Evolutionary conservation across 2,888 invertebrate genomes (phyloP), one percentile per base, ranked within the genome.

Genomic region (Diarsia brunnea): DNA sequence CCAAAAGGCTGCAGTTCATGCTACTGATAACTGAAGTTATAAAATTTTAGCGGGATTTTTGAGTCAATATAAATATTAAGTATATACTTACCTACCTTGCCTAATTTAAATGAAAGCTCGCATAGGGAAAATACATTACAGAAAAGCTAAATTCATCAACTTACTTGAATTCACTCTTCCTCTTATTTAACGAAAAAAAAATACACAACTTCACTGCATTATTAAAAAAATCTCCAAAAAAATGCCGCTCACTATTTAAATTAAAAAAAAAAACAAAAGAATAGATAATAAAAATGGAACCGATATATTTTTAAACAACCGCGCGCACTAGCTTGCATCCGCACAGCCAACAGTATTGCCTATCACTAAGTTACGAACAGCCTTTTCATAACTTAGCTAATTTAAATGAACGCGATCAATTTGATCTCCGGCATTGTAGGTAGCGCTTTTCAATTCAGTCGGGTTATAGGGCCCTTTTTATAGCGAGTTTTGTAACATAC

Each of bases 311-410:
- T 71, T 43, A 61, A 71, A 69, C 14, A 45, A 21, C 14, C 60
- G 49, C 82, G 68, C 68, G 70, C 85, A 45, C 70, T 16, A 49
- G 66, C 55, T 12, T 58, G 24, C 67, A 69, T 49, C 74, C 85
- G 67, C 78, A 11, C 73, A 60, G 70, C 49, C 60, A 70, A 68
- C 72, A 45, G 58, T 68, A 58, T 78, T 74, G 66, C 71, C 61
- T 85, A 69, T 53, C 51, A 84, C 85, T 78, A 74, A 78, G 66
- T 51, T 69, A 69, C 31, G 67, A 69, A 70, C 51, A 84, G 65
- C 60, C 68, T 69, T 63, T 49, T 70, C 69, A 67, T 51, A 73
- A 75, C 58, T 64, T 75, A 58, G 45, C 67, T 64, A 55, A 67
- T 79, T 65, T 60, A 55, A 75, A 78, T 65, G 53, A 58, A 71